phyloP scores from a whole-genome alignment of 92 coral and sea anemone species.

The Ricordea florida region DNA sequence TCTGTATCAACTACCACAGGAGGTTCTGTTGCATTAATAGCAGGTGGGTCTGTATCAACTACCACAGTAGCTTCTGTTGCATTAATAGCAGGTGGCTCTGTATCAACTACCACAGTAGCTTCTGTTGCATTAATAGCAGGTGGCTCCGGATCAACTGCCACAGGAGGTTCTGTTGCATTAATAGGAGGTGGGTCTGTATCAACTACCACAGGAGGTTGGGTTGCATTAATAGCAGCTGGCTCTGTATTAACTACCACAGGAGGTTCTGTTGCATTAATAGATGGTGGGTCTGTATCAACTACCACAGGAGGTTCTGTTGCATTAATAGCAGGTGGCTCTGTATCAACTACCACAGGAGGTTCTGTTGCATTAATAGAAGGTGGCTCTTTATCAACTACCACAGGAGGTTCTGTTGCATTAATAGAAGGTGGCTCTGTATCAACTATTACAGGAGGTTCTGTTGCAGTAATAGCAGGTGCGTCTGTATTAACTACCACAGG shows the following conservation, averaged over 20 bases:
- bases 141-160: neutral
- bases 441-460: neutral
- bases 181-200: neutral
- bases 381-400: neutral
- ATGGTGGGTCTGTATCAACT: neutral
- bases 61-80: neutral
- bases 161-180: neutral
- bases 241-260: neutral
- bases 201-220: neutral
- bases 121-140: neutral
- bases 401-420: neutral
- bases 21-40: neutral
- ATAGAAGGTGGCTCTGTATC: neutral
- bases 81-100: neutral
- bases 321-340: constrained; percentile 15
- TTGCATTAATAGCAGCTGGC: neutral
- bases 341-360: neutral
- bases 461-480: neutral
- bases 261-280: neutral
- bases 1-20: neutral
- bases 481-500: neutral
- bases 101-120: neutral
- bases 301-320: no score
- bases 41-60: neutral
- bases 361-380: neutral